Percentiles rank a stretch among this genome's conserved stretches.
phyloP scores from a whole-genome alignment of 2,113 vertebrate genomes.

The Eulemur rufifrons region DNA sequence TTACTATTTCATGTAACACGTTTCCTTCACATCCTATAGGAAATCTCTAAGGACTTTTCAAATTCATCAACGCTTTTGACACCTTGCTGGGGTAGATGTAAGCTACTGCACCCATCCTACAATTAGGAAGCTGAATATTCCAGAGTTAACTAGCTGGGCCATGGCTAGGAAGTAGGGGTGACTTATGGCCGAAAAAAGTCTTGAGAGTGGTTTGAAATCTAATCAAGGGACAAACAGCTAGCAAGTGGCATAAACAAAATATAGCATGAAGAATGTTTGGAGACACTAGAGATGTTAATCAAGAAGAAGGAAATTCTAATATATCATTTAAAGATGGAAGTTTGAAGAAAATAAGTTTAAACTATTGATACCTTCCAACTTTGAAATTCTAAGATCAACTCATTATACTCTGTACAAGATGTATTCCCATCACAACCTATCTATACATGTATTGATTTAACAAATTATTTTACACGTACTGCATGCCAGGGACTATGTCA shows the following conservation, averaged over 20 bases:
- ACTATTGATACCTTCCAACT: not conserved
- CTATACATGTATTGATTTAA: not conserved
- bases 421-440: not conserved
- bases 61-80: slow-evolving; percentile 19
- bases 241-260: not conserved
- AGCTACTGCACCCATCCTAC: not conserved
- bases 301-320: not conserved
- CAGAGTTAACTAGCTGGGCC: not conserved
- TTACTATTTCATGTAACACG: slow-evolving; percentile 37
- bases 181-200: not conserved
- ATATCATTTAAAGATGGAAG: not conserved
- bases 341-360: not conserved
- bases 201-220: not conserved
- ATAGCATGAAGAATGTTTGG: not conserved
- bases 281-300: not conserved
- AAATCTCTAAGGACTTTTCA: slow-evolving; percentile 51
- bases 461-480: not conserved
- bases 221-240: not conserved
- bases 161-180: not conserved
- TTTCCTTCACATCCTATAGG: slow-evolving; percentile 38
- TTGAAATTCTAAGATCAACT: not conserved
- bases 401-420: not conserved
- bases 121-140: not conserved
- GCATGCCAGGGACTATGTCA: not conserved
- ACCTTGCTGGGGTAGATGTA: not conserved